Evolutionary conservation across 2,888 invertebrate genomes (phyloP).

Genomic region (Hypselothyrea guttata): DNA sequence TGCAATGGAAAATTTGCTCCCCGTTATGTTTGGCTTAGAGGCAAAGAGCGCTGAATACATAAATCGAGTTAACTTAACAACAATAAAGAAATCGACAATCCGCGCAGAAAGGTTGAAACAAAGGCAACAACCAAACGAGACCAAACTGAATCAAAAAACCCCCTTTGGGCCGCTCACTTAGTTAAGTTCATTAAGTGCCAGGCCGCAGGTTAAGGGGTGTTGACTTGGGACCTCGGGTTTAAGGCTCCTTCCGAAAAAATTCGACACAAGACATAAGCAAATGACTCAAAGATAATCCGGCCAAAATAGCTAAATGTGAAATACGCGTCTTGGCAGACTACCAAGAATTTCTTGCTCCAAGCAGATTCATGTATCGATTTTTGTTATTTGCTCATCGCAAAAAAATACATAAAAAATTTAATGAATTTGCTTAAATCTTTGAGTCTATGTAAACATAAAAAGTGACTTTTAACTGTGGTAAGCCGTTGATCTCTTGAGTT

Average conservation of each 20-base stretch:
- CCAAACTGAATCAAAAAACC: neutral
- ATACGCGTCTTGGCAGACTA: neutral
- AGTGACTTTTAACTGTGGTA: too few species aligned
- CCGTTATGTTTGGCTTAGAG: slow-evolving; percentile 3
- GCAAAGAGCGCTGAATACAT: slow-evolving; percentile 44
- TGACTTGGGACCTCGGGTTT: slow-evolving; percentile 9
- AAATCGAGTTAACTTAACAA: slow-evolving; percentile 50
- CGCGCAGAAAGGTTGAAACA: slow-evolving; percentile 20
- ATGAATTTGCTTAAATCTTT: too few species aligned
- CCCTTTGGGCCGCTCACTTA: slow-evolving; percentile 18
- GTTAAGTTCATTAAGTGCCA: slow-evolving; percentile 39
- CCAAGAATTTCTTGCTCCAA: too few species aligned
- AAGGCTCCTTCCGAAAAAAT: too few species aligned
- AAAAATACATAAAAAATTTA: neutral
- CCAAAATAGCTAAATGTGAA: neutral
- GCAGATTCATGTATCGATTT: slow-evolving; percentile 1
- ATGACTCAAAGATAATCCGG: neutral
- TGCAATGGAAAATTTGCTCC: slow-evolving; percentile 30
- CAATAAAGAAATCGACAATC: slow-evolving; percentile 37
- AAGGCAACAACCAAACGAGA: slow-evolving; percentile 11
- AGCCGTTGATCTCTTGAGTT: too few species aligned
- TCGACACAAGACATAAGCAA: too few species aligned
- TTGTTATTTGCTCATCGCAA: neutral
- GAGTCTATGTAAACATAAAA: too few species aligned
- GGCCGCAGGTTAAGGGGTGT: slow-evolving; percentile 9